A percentile compares a stretch with the other conserved stretches of the same genome.
phyloP scores from a whole-genome alignment of 2,113 vertebrate genomes.

The Daubentonia madagascariensis region DNA sequence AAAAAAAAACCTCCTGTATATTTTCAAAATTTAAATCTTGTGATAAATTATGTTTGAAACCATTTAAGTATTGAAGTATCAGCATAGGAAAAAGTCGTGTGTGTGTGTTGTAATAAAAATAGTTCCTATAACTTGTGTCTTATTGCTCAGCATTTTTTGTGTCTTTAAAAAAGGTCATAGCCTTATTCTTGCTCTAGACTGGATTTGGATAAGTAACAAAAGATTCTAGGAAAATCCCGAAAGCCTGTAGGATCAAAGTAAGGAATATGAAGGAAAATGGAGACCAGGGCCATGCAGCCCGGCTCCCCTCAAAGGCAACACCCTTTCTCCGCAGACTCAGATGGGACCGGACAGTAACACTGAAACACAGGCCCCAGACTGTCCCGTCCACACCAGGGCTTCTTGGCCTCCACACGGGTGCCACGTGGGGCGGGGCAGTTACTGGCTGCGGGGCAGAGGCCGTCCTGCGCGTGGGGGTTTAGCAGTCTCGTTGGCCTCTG shows the following conservation, averaged over 20 bases:
- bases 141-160: background rate
- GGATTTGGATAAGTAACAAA: background rate
- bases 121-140: background rate
- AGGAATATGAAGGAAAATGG: background rate
- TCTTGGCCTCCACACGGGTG: rapidly evolving
- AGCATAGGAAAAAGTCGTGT: background rate
- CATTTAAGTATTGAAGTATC: background rate
- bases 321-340: background rate
- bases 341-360: too few species aligned
- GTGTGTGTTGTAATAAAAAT: background rate
- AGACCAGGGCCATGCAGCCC: background rate
- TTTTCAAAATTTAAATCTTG: background rate
- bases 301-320: background rate
- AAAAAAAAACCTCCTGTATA: background rate
- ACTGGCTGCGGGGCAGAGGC: rapidly evolving
- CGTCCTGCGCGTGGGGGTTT: rapidly evolving
- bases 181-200: background rate
- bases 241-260: background rate
- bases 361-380: background rate
- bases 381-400: background rate
- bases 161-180: background rate
- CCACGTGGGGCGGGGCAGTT: rapidly evolving
- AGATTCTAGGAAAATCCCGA: background rate
- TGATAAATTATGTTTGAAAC: background rate
- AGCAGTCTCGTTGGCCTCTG: too few species aligned